Evolutionary conservation across 2,888 invertebrate species (phyloP), one percentile per base, ranked within the genome.

Genomic region (Drosophila heteroneura): DNA sequence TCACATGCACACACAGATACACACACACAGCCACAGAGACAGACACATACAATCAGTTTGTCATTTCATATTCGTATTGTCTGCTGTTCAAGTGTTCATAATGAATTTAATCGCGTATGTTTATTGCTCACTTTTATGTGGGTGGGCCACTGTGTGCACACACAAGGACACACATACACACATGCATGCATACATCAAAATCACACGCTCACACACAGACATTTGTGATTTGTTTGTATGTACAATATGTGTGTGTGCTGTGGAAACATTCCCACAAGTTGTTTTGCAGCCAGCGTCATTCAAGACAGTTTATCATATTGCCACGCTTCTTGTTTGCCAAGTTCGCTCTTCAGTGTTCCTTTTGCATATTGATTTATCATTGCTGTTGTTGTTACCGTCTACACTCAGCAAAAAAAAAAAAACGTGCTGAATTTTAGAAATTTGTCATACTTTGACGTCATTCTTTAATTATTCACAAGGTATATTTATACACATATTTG

Each of bases 101-200:
- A 92, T 92, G 92, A 92, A 92, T 91, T 92, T 92, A 92, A 92
- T 92, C 92, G 93, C 91, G 89, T 92, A 91, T 92, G 91, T 92
- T 92, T 91, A 92, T 91, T 91, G 91, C 91, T 91, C 90, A 91
- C 90, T 91, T 87, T 90, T 81, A 65, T 76, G 35, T 57, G 54
- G 56, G 35, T 51, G 62, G 33, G 59, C 58, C 61, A 53, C 52
- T 28, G 41, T 37, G 52, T 54, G 35, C 28, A 53, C 53, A 72
- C 22, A 39, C 22, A 33, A 16, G 51, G 16, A 63, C 41, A 49
- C 47, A 49, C 28, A 59, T 35, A 67, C 22, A 60, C 56, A 64
- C 59, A 63, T 63, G 35, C 28, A 59, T 41, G 64, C 22, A 60
- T 64, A 64, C 59, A 63, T 63, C 60, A 58, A 60, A 58, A 64